These are phyloP conservation scores for Bolborhynchus lineola DNA, from an alignment of 2,113 vertebrate genomes.

Conservation along the genomic window DNA sequence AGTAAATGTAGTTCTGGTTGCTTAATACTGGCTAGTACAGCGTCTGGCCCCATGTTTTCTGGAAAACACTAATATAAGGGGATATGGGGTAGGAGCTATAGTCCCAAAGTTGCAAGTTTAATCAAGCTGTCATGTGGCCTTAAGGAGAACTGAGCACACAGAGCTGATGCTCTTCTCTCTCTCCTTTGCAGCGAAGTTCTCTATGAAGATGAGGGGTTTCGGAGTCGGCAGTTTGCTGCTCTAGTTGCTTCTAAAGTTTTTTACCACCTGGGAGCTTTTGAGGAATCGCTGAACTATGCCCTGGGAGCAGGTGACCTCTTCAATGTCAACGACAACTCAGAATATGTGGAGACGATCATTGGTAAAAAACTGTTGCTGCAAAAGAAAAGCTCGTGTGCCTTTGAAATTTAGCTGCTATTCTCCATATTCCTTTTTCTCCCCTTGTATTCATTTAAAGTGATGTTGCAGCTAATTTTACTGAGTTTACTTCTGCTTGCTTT, in stretches of 20 bases:
- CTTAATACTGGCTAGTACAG: background rate
- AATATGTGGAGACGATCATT: constrained; percentile 99
- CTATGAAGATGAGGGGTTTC: constrained; percentile 97
- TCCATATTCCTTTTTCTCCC: background rate
- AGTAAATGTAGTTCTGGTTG: background rate
- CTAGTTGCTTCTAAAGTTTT: constrained; percentile 98
- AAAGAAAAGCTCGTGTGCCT: background rate
- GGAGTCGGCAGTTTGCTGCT: constrained; percentile 94
- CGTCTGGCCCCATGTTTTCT: background rate
- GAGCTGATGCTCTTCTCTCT: background rate
- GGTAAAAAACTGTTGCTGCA: constrained; percentile 74
- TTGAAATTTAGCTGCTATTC: background rate
- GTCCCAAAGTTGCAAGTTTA: background rate
- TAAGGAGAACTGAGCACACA: background rate
- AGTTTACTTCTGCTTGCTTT: background rate
- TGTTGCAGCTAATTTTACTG: background rate
- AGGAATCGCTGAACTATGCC: constrained; percentile 97
- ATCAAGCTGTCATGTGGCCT: background rate
- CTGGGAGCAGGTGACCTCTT: constrained; percentile 98
- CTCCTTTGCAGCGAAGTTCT: constrained; percentile 87
- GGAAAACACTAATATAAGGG: background rate
- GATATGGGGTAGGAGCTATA: background rate
- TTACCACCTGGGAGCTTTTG: constrained; percentile 97
- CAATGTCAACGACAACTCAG: constrained; percentile 96
- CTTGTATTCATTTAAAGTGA: background rate